Percentiles rank a stretch among this genome's conserved stretches.
These are phyloP conservation scores for Drosophila nr. perissopoda DNA, from an alignment of 2,888 invertebrate genomes.

Conservation along the genomic window DNA sequence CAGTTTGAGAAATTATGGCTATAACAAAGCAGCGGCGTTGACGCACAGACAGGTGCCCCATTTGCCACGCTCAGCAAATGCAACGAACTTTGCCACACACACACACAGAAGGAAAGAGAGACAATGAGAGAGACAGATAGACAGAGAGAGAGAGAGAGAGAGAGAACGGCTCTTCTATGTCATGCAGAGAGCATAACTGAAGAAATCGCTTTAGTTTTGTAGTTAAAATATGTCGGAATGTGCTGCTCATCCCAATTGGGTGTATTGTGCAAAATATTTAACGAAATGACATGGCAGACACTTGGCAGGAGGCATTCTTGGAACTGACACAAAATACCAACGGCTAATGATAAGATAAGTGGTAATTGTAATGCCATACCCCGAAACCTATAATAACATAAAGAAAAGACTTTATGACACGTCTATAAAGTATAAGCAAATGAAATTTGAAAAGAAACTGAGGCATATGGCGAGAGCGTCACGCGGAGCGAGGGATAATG, in stretches of 20 bases:
- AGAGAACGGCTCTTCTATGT: no score
- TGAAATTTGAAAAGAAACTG: not conserved
- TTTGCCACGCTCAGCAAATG: conserved; percentile 37
- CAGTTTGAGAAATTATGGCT: conserved; percentile 53
- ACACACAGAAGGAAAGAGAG: not conserved
- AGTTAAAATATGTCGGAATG: conserved; percentile 11
- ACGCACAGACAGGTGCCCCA: conserved; percentile 22
- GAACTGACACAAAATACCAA: conserved; percentile 4
- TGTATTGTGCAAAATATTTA: conserved; percentile 13
- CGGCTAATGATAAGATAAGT: conserved; percentile 9
- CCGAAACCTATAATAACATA: not conserved
- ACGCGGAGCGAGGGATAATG: not conserved
- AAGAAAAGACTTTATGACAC: conserved; percentile 1
- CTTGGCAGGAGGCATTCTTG: not conserved
- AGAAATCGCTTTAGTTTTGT: conserved; percentile 18
- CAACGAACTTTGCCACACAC: conserved; percentile 32
- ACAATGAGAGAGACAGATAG: not conserved
- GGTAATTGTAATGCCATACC: not conserved
- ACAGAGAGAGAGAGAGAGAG: not conserved
- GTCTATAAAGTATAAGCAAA: not conserved
- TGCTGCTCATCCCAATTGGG: not conserved
- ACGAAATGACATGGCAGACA: conserved; percentile 17
- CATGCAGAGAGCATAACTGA: conserved; percentile 15
- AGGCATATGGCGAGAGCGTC: not conserved
- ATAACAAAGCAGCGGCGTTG: conserved; percentile 6